A percentile compares a stretch with the other conserved stretches of the same genome.
phyloP scores from a whole-genome alignment of 2,113 vertebrate species.

The Peromyscus leucopus region DNA sequence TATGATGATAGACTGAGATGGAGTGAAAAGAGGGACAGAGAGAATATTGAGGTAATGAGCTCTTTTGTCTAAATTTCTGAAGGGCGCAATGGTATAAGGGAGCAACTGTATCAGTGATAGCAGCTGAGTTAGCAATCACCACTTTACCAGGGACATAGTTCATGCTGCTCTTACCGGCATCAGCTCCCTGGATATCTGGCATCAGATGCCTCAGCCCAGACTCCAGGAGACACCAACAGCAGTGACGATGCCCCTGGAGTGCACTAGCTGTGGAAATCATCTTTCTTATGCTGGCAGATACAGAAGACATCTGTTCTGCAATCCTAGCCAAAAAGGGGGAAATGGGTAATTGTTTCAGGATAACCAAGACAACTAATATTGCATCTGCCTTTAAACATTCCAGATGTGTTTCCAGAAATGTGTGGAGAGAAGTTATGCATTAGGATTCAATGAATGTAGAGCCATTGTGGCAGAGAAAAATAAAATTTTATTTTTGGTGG shows the following conservation, averaged over 20 bases:
- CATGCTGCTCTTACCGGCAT: constrained; percentile 26
- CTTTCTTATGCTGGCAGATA: constrained; percentile 69
- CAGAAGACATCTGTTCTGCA: constrained; percentile 73
- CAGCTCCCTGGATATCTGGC: constrained; percentile 66
- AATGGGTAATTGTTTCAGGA: constrained; percentile 46
- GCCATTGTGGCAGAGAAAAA: not conserved
- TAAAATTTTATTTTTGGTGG: constrained; percentile 38
- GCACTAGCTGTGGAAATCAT: constrained; percentile 66
- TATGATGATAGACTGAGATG: not conserved
- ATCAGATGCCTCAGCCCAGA: constrained; percentile 62
- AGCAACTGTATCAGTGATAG: not conserved
- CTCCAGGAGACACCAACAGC: constrained; percentile 53
- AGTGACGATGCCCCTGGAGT: constrained; percentile 46
- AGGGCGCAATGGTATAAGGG: not conserved
- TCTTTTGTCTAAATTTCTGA: constrained; percentile 35
- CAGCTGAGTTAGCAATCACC: not conserved
- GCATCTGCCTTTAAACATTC: not conserved
- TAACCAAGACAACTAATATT: constrained; percentile 40
- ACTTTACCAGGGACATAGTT: not conserved
- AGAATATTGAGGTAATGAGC: not conserved
- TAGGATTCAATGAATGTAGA: not conserved
- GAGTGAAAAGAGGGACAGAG: not conserved
- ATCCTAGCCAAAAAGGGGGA: constrained; percentile 64
- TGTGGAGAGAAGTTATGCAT: not conserved
- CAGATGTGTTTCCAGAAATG: constrained; percentile 54